Base-by-base conservation (phyloP, 1,140 invertebrate genomes). In the Formica selysi region DNA sequence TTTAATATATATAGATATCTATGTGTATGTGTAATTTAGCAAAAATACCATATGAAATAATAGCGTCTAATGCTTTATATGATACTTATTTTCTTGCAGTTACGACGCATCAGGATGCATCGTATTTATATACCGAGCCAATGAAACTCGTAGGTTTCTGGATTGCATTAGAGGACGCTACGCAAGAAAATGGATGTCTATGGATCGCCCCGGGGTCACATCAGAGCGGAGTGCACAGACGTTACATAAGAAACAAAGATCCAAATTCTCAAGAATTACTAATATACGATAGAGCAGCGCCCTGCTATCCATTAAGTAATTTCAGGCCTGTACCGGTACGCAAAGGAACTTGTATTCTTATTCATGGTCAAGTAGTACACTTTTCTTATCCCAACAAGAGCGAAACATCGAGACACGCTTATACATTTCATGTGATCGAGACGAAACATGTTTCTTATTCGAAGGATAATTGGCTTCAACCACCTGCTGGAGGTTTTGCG, bases 371-470 rank as follows among this genome's bases (percentile, higher is more conserved):
- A 93, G 98, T 99, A 2, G 97, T 99, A 0, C 99, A 99, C 93
- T 98, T 97, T 92, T 99, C 99, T 92, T 97, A 98, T 61, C 94
- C 96, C 8, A 99, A 99, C 94, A 96, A 95, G 76, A 99, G 98
- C 0, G 91, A 96, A 0, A 96, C 97, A 74, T 97, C 98, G n/a
- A 96, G 99, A 76, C 97, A 99, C 89, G 98, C 98, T 3, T 99
- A 99, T 94, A 99, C 99, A 6, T 99, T 99, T 94, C 99, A 99
- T 94, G 96, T 99, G 0, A 96, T 98, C 73, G 99, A 99, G 94
- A 96, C 96, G 73, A 95, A 97, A 19, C 95, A 97, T 61, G 97
- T 97, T 0, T 95, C 96, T 74, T 99, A 98, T 94, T 97, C 97
- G 0, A 94, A 97, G 85, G 96, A 98, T 1, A 99, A 99, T 92